Base-by-base conservation (phyloP, 2,888 invertebrate species). In the Idaea biselata region DNA sequence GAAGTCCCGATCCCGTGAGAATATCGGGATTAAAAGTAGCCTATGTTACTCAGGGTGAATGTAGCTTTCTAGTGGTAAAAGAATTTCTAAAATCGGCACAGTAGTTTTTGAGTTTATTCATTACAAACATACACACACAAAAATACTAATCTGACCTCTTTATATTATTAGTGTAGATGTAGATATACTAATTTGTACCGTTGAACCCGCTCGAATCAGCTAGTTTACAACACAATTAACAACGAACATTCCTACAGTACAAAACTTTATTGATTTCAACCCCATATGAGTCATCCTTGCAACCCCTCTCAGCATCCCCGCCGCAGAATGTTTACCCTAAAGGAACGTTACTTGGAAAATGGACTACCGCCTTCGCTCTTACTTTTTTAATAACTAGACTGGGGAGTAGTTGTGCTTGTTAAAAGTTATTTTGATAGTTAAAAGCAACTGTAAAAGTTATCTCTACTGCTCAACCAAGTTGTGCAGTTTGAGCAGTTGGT, bases 191-290 rank as follows among this genome's bases (percentile, higher is more conserved):
- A n/a, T n/a, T 44, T 44, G 8, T 14, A 11, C 33, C 1, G 33
- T 7, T 44, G 11, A 44, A 44, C 6, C 44, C 44, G 44, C 44
- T 11, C 6, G 14, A 11, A 8, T 8, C 0, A 44, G 44, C 44
- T 44, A 44, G 44, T 44, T 8, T 44, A 44, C 1, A 25, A 14
- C 44, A 14, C 11, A 8, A 44, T 44, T 44, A 44, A 44, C 44
- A 44, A 44, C 11, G 44, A 44, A 44, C 44, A 44, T 44, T 44
- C 44, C 44, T 44, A 44, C 44, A 44, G 44, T 64, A 64, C 67
- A 67, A 74, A 71, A 73, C 83, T 87, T 68, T 91, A 91, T 92
- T 91, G 91, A 91, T 92, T 92, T 80, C 81, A 85, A 83, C 84
- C 84, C 83, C 71, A 77, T 78, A 83, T 91, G 90, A 91, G 83